Base-by-base conservation (phyloP, 2,113 vertebrate genomes). In the Rissa tridactyla region DNA sequence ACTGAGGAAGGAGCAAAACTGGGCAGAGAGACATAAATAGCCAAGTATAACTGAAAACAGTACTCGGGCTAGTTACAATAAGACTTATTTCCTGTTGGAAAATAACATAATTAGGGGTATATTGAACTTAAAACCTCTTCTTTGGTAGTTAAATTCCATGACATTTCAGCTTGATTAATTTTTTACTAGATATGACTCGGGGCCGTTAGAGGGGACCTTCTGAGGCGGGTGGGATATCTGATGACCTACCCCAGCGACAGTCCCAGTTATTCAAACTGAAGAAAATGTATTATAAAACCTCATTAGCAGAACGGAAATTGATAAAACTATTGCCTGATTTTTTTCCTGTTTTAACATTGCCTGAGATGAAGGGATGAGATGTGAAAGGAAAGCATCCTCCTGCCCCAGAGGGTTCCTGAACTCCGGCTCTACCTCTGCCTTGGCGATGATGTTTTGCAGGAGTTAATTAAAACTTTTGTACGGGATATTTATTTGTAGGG, bases 151-250 rank as follows among this genome's bases (percentile, higher is more conserved):
- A 69, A 54, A 75, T 94, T 75, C 82, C 13, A 5, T 52, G 81
- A 51, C 82, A 82, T 87, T 94, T 95, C 78, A 60, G 81, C 68
- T 77, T 84, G 82, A 85, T 96, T 61, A 73, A 68, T 36, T 83
- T 60, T 81, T 29, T 6, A 55, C 27, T 46, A 78, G 88, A 4
- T 27, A 25, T 40, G 62, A 9, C 88, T 90, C 0, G 1, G 21
- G 94, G 78, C 90, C 6, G 29, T 38, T 52, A 12, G 2, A 7
- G 30, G 47, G 55, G 89, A 20, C 36, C 23, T 38, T 26, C 26
- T 68, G 57, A 51, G 79, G 42, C 32, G 73, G 17, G 13, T 42
- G 21, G 51, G 51, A 73, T 23, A 30, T 38, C 55, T 55, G 78
- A 29, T 40, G 58, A 78, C 46, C 83, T 72, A 30, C 34, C 38